These are phyloP conservation scores for Podarcis lilfordi DNA, from an alignment of 2,797 vertebrate genomes.

Conservation along the genomic window DNA sequence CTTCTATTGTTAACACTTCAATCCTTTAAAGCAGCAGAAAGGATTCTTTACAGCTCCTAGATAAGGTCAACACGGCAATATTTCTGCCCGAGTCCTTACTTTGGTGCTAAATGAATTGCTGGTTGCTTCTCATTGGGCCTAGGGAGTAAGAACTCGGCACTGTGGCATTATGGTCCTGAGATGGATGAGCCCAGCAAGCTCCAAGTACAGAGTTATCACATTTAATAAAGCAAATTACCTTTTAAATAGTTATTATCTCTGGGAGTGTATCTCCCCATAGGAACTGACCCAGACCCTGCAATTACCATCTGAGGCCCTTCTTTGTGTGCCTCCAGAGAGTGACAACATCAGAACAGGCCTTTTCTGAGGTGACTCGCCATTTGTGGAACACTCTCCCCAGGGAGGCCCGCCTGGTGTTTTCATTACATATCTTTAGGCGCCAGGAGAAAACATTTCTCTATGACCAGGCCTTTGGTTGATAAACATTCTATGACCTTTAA, in stretches of 20 bases:
- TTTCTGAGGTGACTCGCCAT: no score
- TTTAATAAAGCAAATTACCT: not conserved
- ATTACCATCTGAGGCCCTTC: no score
- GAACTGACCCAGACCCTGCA: no score
- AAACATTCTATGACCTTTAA: no score
- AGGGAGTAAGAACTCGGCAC: not conserved
- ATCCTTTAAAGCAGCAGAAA: slow-evolving; percentile 23
- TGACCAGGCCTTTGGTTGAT: no score
- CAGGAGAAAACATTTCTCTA: no score
- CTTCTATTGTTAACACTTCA: slow-evolving; percentile 32
- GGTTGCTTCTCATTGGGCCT: not conserved
- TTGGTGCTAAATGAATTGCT: slow-evolving; percentile 4
- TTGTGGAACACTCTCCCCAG: no score
- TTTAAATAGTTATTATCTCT: not conserved
- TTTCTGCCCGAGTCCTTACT: not conserved
- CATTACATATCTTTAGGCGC: no score
- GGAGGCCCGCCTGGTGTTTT: no score
- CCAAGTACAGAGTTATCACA: not conserved
- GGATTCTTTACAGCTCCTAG: not conserved
- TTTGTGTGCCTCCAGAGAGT: no score
- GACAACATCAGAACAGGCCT: no score
- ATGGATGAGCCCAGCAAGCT: not conserved
- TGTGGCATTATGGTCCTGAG: not conserved
- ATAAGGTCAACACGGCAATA: slow-evolving; percentile 21
- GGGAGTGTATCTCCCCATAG: no score